Evolutionary conservation across 1,140 invertebrate species (phyloP).

Genomic region (Drosophila saltans): DNA sequence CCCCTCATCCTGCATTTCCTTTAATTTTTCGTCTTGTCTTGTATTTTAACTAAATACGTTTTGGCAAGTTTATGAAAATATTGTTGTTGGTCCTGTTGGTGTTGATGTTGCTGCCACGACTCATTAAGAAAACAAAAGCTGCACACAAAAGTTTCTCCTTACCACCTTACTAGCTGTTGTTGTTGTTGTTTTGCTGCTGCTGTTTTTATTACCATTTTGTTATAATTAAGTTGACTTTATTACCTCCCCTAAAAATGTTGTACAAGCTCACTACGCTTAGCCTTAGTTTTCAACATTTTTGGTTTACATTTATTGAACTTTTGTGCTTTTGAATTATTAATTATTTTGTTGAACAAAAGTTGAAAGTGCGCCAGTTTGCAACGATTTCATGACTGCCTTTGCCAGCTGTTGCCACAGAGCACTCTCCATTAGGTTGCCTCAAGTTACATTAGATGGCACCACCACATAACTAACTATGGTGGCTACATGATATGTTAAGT

Average conservation of each 20-base stretch:
- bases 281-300: constrained; percentile 32
- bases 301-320: constrained; percentile 72
- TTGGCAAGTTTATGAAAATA: constrained; percentile 75
- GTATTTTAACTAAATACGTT: constrained; percentile 66
- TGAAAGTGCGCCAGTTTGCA: constrained; percentile 16
- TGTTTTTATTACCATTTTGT: constrained; percentile 41
- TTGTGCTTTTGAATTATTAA: constrained; percentile 64
- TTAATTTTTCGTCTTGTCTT: constrained; percentile 49
- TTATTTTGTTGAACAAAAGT: constrained; percentile 64
- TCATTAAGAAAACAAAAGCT: constrained; percentile 78
- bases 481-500: neutral
- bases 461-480: neutral
- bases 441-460: neutral
- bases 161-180: constrained; percentile 16
- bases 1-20: constrained; percentile 4
- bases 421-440: neutral
- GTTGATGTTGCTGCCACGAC: constrained; percentile 47
- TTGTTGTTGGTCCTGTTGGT: constrained; percentile 26
- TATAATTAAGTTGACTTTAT: constrained; percentile 77
- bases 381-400: constrained; percentile 21
- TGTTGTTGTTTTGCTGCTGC: constrained; percentile 21
- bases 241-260: constrained; percentile 54
- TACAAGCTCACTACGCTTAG: constrained; percentile 53
- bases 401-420: constrained; percentile 18
- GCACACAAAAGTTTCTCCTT: constrained; percentile 59